phyloP scores from a whole-genome alignment of 2,113 vertebrate genomes.

The Poeciliopsis turrubarensis region DNA sequence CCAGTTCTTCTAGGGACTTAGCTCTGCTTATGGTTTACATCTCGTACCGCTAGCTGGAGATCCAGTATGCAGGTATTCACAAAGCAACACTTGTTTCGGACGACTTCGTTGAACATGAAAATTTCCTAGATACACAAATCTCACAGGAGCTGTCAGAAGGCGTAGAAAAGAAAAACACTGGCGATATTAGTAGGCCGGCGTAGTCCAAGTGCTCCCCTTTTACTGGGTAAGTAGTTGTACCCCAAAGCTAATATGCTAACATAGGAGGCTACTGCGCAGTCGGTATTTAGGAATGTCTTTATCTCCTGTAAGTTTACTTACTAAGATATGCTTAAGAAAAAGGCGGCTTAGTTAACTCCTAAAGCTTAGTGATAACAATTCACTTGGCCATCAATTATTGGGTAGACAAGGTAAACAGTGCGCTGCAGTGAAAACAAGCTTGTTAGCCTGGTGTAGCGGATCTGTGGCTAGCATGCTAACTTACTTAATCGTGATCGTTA shows the following conservation, averaged over 20 bases:
- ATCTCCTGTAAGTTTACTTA: constrained; percentile 76
- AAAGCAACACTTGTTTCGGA: not conserved
- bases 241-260: constrained; percentile 30
- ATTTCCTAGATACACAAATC: constrained; percentile 20
- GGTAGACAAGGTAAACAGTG: too few species aligned
- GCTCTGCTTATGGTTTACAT: too few species aligned
- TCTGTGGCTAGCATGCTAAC: constrained; percentile 19
- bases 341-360: not conserved
- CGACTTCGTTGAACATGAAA: not conserved
- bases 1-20: not conserved
- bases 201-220: constrained; percentile 21
- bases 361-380: too few species aligned
- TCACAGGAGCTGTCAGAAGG: constrained; percentile 7
- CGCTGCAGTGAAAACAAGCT: not conserved
- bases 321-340: too few species aligned
- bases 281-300: constrained; percentile 48
- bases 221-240: constrained; percentile 58
- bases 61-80: constrained; percentile 10
- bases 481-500: constrained; percentile 20
- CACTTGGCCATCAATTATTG: too few species aligned
- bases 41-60: constrained; percentile 1
- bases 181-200: constrained; percentile 9
- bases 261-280: constrained; percentile 40
- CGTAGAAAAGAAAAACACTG: constrained; percentile 9
- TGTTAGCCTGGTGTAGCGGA: not conserved